These are phyloP conservation scores for Dendrocincla tyrannina DNA, from an alignment of 2,797 vertebrate genomes.

Conservation along the genomic window DNA sequence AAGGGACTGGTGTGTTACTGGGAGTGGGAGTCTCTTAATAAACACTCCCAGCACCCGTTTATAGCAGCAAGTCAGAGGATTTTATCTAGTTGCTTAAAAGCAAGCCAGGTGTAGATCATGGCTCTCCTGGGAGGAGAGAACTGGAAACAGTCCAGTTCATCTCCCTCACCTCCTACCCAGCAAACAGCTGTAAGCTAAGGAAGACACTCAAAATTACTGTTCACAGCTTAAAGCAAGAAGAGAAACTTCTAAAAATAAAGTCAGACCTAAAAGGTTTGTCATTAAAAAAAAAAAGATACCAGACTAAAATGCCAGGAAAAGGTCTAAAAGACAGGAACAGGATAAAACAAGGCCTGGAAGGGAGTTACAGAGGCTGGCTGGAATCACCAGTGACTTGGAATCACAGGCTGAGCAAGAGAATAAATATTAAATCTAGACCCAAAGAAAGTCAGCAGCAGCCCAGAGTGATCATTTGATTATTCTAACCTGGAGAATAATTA, in stretches of 20 bases:
- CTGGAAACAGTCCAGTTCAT: not conserved
- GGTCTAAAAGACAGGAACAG: not conserved
- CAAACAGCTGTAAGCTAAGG: not conserved
- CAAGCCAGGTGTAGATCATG: not conserved
- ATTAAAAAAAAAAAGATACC: not conserved
- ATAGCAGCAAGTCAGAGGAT: not conserved
- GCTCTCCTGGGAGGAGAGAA: not conserved
- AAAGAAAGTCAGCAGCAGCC: not conserved
- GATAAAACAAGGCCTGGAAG: not conserved
- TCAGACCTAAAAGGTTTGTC: not conserved
- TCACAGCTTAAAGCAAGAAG: not conserved
- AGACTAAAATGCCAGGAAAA: not conserved
- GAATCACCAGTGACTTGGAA: not conserved
- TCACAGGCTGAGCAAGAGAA: not conserved
- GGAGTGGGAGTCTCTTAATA: not conserved
- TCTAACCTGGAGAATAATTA: not conserved
- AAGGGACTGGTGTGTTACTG: not conserved
- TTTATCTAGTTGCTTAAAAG: not conserved
- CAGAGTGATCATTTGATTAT: not conserved
- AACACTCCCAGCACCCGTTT: not conserved
- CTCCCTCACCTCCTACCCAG: not conserved
- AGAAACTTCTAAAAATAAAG: not conserved
- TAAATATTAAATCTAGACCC: not conserved
- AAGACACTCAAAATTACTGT: not conserved
- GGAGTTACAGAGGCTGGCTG: not conserved